These are phyloP conservation scores for Antidorcas marsupialis DNA, from an alignment of 2,113 vertebrate species.

Conservation along the genomic window DNA sequence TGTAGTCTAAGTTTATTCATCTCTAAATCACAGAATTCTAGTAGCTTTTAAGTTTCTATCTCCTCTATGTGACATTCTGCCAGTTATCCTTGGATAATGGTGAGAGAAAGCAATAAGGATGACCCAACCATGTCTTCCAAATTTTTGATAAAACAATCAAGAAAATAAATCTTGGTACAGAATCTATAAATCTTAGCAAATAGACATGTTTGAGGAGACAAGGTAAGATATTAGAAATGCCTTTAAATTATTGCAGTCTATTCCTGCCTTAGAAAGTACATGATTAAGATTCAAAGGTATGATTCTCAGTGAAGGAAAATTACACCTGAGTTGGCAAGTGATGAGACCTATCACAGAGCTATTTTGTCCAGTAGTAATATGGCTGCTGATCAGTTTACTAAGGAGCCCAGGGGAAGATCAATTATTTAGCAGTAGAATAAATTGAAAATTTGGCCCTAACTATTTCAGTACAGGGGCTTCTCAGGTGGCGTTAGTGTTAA, in stretches of 20 bases:
- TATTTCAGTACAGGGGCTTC: conserved; percentile 29
- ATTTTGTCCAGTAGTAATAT: conserved; percentile 53
- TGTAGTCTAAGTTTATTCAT: background rate
- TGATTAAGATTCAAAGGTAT: conserved; percentile 46
- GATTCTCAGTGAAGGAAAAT: conserved; percentile 62
- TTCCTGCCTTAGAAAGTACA: background rate
- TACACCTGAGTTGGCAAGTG: conserved; percentile 51
- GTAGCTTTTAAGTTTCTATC: background rate
- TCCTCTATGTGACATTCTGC: background rate
- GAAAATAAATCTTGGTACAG: conserved; percentile 41
- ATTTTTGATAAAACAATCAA: conserved; percentile 48
- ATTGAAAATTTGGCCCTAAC: conserved; percentile 67
- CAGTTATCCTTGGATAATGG: background rate
- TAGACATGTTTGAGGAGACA: conserved; percentile 8
- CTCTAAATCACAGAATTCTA: conserved; percentile 3
- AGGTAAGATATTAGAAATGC: conserved; percentile 47
- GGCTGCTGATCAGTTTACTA: conserved; percentile 72
- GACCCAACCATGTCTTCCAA: background rate
- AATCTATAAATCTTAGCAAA: conserved; percentile 36
- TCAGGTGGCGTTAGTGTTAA: background rate
- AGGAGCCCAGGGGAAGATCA: conserved; percentile 62
- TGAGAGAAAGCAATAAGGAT: conserved; percentile 18
- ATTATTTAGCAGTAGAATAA: conserved; percentile 75
- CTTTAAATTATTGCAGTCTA: conserved; percentile 41
- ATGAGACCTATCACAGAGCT: conserved; percentile 55